Conservation (phyloP, 1,140 invertebrate genomes). For the Calliopsis andreniformis region DNA sequence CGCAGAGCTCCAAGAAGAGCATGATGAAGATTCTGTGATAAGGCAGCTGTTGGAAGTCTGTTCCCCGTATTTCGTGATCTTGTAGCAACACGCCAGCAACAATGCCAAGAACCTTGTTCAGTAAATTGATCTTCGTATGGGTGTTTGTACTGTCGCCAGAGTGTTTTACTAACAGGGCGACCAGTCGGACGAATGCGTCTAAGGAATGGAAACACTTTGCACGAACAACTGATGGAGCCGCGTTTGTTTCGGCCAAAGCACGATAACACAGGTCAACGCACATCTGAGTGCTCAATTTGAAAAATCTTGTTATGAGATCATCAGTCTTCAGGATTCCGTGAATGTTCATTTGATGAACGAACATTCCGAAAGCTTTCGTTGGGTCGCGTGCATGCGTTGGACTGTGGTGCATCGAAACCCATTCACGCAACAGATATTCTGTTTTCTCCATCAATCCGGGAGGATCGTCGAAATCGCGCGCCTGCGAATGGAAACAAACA, state of each 20-base stretch:
- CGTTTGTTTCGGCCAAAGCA: constrained; percentile 83
- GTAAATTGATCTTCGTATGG: constrained; percentile 96
- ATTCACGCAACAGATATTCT: constrained; percentile 95
- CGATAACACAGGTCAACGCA: constrained; percentile 97
- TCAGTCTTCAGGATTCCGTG: constrained; percentile 98
- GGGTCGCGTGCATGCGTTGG: constrained; percentile 91
- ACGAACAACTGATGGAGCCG: constrained; percentile 86
- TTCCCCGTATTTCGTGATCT: constrained; percentile 94
- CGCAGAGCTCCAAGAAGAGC: constrained; percentile 97
- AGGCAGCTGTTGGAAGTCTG: constrained; percentile 97
- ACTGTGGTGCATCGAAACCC: constrained; percentile 95
- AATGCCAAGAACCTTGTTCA: constrained; percentile 98
- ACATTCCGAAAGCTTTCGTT: constrained; percentile 95
- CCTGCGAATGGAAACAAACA: constrained; percentile 80
- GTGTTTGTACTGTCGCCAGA: constrained; percentile 93
- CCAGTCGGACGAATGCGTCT: constrained; percentile 97
- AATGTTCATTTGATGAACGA: constrained; percentile 97
- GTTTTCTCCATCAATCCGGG: constrained; percentile 97
- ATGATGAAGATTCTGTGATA: constrained; percentile 99
- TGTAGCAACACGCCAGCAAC: constrained; percentile 96
- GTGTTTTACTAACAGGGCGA: constrained; percentile 98
- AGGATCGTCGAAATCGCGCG: constrained; percentile 95
- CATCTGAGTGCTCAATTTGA: constrained; percentile 97
- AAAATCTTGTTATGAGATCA: constrained; percentile 98
- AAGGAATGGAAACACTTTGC: constrained; percentile 97